Conservation (phyloP, 2,113 vertebrate species). For the Nycticebus coucang region DNA sequence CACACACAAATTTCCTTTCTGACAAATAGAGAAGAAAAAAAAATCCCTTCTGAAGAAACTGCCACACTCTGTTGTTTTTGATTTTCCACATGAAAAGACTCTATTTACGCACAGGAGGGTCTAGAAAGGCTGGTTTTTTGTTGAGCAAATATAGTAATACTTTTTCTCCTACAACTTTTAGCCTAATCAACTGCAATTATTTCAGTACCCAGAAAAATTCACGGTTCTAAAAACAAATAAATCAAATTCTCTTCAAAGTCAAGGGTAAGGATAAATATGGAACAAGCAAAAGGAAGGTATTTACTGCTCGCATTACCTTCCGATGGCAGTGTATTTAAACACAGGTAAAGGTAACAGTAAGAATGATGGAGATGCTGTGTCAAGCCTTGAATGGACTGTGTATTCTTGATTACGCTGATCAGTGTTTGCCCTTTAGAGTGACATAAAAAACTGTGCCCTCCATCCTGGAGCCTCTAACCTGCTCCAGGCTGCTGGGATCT, state of each 20-base stretch:
- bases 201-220: neutral
- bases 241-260: neutral
- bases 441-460: neutral
- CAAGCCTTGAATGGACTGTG: neutral
- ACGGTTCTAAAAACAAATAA: slow-evolving; percentile 29
- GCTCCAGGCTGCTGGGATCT: slow-evolving; percentile 20
- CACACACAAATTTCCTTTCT: slow-evolving; percentile 31
- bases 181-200: slow-evolving; percentile 35
- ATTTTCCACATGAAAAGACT: slow-evolving; percentile 78
- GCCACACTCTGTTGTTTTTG: slow-evolving; percentile 64
- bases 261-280: neutral
- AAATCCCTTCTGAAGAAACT: slow-evolving; percentile 10
- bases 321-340: neutral
- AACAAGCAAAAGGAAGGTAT: neutral
- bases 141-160: slow-evolving; percentile 47
- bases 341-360: neutral
- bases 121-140: slow-evolving; percentile 1
- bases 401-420: neutral
- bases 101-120: slow-evolving; percentile 50
- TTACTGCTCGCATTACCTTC: neutral
- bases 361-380: neutral
- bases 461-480: neutral
- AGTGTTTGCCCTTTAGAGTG: slow-evolving; percentile 47
- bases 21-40: slow-evolving; percentile 56
- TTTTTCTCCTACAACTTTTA: slow-evolving; percentile 28